phyloP scores from a whole-genome alignment of 2,888 invertebrate species.

The Plutella xylostella region DNA sequence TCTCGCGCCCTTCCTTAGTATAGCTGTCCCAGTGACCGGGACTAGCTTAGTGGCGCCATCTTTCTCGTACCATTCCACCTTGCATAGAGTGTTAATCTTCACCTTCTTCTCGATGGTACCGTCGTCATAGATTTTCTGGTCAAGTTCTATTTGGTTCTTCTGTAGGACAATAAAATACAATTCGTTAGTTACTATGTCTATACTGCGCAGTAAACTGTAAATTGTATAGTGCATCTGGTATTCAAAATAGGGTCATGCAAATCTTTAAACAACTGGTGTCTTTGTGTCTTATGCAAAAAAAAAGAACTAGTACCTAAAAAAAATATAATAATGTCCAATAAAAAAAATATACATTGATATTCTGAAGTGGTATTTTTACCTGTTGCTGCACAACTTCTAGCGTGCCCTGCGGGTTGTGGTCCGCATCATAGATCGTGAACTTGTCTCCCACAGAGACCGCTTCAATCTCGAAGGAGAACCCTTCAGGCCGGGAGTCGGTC shows the following conservation, averaged over 20 bases:
- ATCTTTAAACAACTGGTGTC: neutral
- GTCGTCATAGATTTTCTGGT: slow-evolving; percentile 51
- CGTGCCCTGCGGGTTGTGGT: slow-evolving; percentile 75
- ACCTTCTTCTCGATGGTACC: slow-evolving; percentile 72
- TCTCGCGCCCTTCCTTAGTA: slow-evolving; percentile 63
- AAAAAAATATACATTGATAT: neutral
- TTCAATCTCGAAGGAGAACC: slow-evolving; percentile 79
- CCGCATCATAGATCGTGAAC: slow-evolving; percentile 78
- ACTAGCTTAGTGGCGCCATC: slow-evolving; percentile 70
- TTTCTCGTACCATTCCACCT: slow-evolving; percentile 77
- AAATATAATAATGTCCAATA: neutral
- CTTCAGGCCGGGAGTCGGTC: slow-evolving; percentile 80
- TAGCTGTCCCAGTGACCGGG: slow-evolving; percentile 70
- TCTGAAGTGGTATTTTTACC: slow-evolving; percentile 48
- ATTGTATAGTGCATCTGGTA: too few species aligned
- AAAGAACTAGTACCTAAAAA: too few species aligned
- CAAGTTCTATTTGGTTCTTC: slow-evolving; percentile 61
- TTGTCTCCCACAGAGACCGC: slow-evolving; percentile 76
- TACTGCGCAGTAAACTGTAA: too few species aligned
- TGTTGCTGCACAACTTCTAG: slow-evolving; percentile 74
- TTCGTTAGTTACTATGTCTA: slow-evolving; percentile 3
- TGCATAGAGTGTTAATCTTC: slow-evolving; percentile 72
- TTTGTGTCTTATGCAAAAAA: too few species aligned
- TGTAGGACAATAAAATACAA: slow-evolving; percentile 24
- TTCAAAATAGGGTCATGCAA: neutral